Evolutionary conservation across 2,113 vertebrate genomes (phyloP).

Genomic region (Sturnus vulgaris): DNA sequence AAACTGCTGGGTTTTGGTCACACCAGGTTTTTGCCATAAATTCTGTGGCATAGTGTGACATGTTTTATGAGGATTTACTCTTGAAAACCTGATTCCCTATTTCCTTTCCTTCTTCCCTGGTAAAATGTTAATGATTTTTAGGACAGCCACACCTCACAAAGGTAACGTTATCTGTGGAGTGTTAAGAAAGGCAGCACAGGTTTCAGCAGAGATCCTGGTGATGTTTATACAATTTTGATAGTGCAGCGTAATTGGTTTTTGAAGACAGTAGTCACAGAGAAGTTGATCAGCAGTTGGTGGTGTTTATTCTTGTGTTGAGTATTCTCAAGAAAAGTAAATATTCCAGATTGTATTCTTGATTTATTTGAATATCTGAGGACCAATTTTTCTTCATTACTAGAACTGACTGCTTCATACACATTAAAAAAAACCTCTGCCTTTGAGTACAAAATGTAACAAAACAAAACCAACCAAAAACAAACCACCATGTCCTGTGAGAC

Average conservation of each 20-base stretch:
- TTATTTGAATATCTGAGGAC: rapidly evolving
- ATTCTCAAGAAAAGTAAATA: background rate
- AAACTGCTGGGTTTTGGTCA: background rate
- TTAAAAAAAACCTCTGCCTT: background rate
- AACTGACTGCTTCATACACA: background rate
- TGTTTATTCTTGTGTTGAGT: background rate
- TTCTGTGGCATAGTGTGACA: too few relatives aligned
- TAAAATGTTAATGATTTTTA: background rate
- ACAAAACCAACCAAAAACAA: background rate
- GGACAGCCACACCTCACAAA: background rate
- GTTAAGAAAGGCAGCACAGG: background rate
- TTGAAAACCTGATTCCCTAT: background rate
- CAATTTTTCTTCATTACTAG: background rate
- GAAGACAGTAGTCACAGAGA: rapidly evolving
- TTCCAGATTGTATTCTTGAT: background rate
- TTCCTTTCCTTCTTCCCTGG: background rate
- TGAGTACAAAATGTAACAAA: background rate
- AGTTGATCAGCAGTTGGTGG: background rate
- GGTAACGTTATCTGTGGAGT: background rate
- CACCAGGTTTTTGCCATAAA: background rate
- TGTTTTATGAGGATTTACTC: background rate
- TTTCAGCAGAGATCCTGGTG: background rate
- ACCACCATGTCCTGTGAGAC: background rate
- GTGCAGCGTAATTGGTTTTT: background rate
- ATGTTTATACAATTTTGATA: background rate